Evolutionary conservation across 2,113 vertebrate genomes (phyloP).

Genomic region (Capreolus pygargus): DNA sequence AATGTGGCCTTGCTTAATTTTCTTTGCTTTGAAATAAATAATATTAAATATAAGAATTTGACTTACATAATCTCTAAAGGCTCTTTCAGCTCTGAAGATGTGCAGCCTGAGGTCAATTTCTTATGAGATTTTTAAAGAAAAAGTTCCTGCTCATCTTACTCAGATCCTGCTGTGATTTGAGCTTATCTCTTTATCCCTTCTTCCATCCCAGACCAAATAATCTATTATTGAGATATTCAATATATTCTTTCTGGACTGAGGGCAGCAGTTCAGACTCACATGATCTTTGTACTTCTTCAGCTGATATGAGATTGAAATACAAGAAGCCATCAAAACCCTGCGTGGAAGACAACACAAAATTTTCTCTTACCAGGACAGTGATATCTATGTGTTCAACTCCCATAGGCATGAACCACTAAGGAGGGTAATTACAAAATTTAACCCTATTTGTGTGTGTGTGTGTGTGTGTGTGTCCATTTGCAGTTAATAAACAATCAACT

Average conservation of each 20-base stretch:
- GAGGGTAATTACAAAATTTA: neutral
- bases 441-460: neutral
- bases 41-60: neutral
- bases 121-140: constrained; percentile 48
- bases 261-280: neutral
- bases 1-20: constrained; percentile 15
- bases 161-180: neutral
- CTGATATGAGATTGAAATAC: neutral
- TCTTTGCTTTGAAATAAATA: constrained; percentile 51
- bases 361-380: neutral
- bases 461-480: neutral
- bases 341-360: neutral
- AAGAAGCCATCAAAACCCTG: neutral
- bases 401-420: neutral
- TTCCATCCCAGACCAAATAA: neutral
- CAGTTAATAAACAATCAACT: neutral
- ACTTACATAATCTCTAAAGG: constrained; percentile 22
- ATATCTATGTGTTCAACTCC: neutral
- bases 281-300: neutral
- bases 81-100: constrained; percentile 4
- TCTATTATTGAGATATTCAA: constrained; percentile 46
- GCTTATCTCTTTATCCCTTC: neutral
- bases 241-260: constrained; percentile 9
- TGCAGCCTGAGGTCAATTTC: constrained; percentile 34
- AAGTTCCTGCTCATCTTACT: constrained; percentile 42